Base-by-base conservation (phyloP, 2,888 invertebrate genomes). In the Nephrocerus scutellatus region DNA sequence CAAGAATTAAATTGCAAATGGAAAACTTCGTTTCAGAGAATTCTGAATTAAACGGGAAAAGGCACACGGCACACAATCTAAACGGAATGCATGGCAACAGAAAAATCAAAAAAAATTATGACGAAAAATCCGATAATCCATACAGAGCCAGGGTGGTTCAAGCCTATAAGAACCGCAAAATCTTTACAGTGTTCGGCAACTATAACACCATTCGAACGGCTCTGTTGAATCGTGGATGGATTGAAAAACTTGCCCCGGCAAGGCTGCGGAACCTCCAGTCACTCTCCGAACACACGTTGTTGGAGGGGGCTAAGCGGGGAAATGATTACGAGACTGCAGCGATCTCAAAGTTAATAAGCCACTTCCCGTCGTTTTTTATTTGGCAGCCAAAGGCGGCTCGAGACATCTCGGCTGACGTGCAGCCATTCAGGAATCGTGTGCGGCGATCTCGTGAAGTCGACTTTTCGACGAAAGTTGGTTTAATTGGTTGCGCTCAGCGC, bases 201-300 rank as follows among this genome's bases (percentile, higher is more conserved):
- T 64, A 60, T 23, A 48, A 47, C 4, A 58, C 57, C 1, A 52
- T 67, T 6, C 44, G 65, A 8, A 47, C 52, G 7, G 79, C 82
- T 1, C 64, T 86, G 39, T 49, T 74, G 29, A 72, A 74, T 28
- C 69, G 80, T 7, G 84, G 84, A 1, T 86, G 85, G 85, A 66
- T 85, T 3, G 84, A 86, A 63, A 85, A 83, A 63, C 59, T 77
- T 20, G 66, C 74, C 6, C 51, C 59, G 2, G 47, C 41, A 4
- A 50, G 59, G 6, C 49, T 53, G 39, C 48, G 60, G 3, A 59
- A 61, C 13, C 56, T 70, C 25, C 65, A 66, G 36, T 50, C 50
- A 9, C 52, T 62, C 37, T 48, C 63, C 31, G 52, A 62, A 30
- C 55, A 61, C 6, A 35, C 50, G 3, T 43, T 68, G 9, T 23